Percentiles rank a stretch among this genome's conserved stretches.
Evolutionary conservation across 2,797 vertebrate species (phyloP).

Genomic region (Falco rusticolus): DNA sequence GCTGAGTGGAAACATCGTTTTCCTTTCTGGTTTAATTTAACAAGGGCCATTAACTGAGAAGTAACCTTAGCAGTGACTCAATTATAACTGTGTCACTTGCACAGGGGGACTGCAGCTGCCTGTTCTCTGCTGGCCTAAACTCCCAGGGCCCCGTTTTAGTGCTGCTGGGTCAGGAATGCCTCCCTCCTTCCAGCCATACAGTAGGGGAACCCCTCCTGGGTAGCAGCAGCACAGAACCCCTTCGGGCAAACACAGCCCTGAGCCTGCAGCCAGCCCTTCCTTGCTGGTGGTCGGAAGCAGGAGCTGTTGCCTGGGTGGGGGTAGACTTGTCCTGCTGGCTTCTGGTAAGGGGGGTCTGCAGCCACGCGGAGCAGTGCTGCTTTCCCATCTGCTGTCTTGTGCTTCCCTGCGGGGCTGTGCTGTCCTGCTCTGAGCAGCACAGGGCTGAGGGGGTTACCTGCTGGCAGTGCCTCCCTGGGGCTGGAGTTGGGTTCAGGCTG

Average conservation of each 20-base stretch:
- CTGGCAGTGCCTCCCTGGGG: background rate
- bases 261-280: background rate
- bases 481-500: background rate
- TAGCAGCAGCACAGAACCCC: background rate
- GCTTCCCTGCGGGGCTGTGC: background rate
- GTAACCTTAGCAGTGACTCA: background rate
- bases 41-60: background rate
- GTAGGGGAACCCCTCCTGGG: background rate
- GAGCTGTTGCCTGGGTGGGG: background rate
- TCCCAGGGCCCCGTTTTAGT: background rate
- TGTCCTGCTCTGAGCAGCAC: rapidly evolving
- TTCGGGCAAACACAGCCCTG: background rate
- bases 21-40: constrained; percentile 10
- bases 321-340: background rate
- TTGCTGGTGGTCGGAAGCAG: background rate
- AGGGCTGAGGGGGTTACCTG: background rate
- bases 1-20: background rate
- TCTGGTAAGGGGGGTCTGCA: background rate
- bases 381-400: background rate
- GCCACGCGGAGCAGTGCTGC: background rate
- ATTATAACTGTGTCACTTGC: rapidly evolving
- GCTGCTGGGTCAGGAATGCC: background rate
- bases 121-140: background rate
- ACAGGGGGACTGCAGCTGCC: background rate
- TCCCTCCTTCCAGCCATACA: background rate